Evolutionary conservation across 2,797 vertebrate species (phyloP), one percentile per base, ranked within the genome.

Genomic region (Hippoglossus hippoglossus): DNA sequence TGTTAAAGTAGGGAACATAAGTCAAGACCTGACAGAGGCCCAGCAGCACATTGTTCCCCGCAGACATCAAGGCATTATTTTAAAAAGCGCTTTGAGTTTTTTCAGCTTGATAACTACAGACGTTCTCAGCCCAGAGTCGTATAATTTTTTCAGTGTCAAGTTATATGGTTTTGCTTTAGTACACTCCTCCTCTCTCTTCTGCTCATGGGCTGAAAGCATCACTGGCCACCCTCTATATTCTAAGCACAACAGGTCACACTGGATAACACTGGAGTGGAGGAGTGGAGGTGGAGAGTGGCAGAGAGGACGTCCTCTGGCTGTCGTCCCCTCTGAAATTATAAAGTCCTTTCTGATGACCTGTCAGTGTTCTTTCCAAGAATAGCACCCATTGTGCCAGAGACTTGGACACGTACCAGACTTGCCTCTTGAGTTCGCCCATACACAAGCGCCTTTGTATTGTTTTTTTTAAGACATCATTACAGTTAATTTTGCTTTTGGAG

Each of bases 321-420:
- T 82, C 73, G 47, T 82, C 89, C 87, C 75, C 71, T 57, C 77
- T 85, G 70, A 87, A 88, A 90, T 88, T 72, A 88, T 90, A 79
- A 90, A 79, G 81, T 72, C 84, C 66, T 68, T 77, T 83, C 47
- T 85, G 78, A 89, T 75, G 87, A 74, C 85, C 89, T 90, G 89
- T 94, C 91, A 82, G 89, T 92, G 89, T 88, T 81, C 80, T 63
- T 56, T 90, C 85, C 84, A 80, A 93, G 91, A 94, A 94, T 93
- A 94, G 93, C 77, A 22, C 16, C 84, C 91, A 91, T 94, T 94
- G 93, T 95, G 76, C 79, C 44, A 7, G 46, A 81, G 71, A 71
- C 75, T 84, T 92, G 92, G 93, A 89, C 22, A 4, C 3, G 60
- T 9, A 86, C 91, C 92, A 91, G 82, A 54, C 59, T 55, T 61